phyloP scores from a whole-genome alignment of 2,888 invertebrate species.

The Apotomis capreana region DNA sequence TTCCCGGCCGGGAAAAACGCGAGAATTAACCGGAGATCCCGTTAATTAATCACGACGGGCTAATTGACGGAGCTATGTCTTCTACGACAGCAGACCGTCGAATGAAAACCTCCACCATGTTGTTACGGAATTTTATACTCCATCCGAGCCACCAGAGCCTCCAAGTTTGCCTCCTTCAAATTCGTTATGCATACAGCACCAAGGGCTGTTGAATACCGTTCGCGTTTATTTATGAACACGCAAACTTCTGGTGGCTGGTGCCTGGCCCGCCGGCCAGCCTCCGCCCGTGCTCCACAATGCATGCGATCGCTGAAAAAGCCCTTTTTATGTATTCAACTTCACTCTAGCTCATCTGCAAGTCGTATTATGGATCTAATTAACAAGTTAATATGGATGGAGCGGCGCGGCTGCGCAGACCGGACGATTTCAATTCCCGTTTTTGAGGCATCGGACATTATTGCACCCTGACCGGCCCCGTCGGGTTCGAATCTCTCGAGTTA shows the following conservation, averaged over 20 bases:
- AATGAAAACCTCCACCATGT: conserved; percentile 83
- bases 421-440: conserved; percentile 49
- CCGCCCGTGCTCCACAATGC: conserved; percentile 67
- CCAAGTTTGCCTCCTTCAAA: conserved; percentile 84
- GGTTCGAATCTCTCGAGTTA: conserved; percentile 8
- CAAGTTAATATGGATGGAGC: conserved; percentile 93
- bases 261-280: conserved; percentile 68
- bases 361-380: conserved; percentile 95
- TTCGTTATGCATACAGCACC: conserved; percentile 85
- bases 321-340: conserved; percentile 88
- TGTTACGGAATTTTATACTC: conserved; percentile 84
- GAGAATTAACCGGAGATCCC: not conserved
- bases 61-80: conserved; percentile 82
- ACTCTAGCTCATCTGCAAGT: conserved; percentile 92
- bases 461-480: conserved; percentile 41
- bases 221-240: conserved; percentile 85
- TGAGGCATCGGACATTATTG: conserved; percentile 43
- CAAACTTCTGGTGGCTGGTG: conserved; percentile 83
- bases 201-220: conserved; percentile 85
- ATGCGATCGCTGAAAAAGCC: conserved; percentile 85
- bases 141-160: conserved; percentile 83
- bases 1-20: not conserved
- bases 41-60: conserved; percentile 52
- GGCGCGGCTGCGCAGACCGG: conserved; percentile 78
- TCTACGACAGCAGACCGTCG: conserved; percentile 79